Conservation (phyloP, 2,888 invertebrate species). For the Margaritifera margaritifera region DNA sequence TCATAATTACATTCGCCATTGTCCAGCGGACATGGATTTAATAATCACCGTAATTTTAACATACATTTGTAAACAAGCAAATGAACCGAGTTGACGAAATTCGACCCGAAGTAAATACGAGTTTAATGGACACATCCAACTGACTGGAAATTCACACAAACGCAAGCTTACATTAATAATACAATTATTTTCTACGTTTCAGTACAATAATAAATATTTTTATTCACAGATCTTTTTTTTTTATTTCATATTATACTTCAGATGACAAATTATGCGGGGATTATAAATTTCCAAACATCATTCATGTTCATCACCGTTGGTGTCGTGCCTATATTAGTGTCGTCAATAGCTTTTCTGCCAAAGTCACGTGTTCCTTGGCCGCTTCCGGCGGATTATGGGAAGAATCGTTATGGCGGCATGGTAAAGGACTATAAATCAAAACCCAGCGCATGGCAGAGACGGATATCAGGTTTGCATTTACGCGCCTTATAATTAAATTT, state of each 20-base stretch:
- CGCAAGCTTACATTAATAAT: too few relatives aligned
- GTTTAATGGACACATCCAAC: too few relatives aligned
- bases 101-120: too few relatives aligned
- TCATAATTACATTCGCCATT: too few relatives aligned
- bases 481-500: neutral
- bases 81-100: too few relatives aligned
- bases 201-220: too few relatives aligned
- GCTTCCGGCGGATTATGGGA: slow-evolving; percentile 54
- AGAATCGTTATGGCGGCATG: slow-evolving; percentile 22
- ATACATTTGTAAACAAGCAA: too few relatives aligned
- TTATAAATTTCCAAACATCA: slow-evolving; percentile 58
- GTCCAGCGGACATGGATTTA: too few relatives aligned
- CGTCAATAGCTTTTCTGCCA: slow-evolving; percentile 66
- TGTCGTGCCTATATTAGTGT: slow-evolving; percentile 63
- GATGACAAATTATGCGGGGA: too few relatives aligned
- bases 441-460: slow-evolving; percentile 45
- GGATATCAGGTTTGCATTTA: slow-evolving; percentile 34
- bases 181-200: too few relatives aligned
- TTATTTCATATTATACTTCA: neutral
- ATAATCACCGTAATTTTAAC: too few relatives aligned
- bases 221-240: neutral
- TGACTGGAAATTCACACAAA: too few relatives aligned
- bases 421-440: slow-evolving; percentile 10
- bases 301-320: slow-evolving; percentile 68
- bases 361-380: slow-evolving; percentile 64